A percentile compares a stretch with the other conserved stretches of the same genome.
Conservation (phyloP, 2,113 vertebrate genomes). For the Nothobranchius furzeri region DNA sequence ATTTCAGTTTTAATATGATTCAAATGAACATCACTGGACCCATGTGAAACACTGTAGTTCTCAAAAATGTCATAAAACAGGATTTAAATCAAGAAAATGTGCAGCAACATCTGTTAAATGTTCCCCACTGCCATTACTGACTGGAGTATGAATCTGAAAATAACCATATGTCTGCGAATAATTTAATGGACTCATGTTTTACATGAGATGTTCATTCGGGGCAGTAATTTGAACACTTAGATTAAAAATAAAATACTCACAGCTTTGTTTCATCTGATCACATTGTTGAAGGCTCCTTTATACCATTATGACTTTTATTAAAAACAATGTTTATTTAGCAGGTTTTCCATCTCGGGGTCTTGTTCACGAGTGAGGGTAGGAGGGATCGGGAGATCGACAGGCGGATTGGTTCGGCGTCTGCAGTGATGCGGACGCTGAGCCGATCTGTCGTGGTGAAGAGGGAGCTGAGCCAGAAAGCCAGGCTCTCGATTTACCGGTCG, state of each 20-base stretch:
- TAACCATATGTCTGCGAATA: neutral
- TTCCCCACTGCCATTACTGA: conserved; percentile 52
- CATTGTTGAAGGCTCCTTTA: conserved; percentile 26
- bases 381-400: too few species aligned
- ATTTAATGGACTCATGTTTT: neutral
- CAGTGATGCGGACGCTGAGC: too few species aligned
- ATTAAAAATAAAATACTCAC: conserved; percentile 26
- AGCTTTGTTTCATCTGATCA: conserved; percentile 7
- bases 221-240: conserved; percentile 21
- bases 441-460: too few species aligned
- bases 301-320: conserved; percentile 15
- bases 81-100: conserved; percentile 23
- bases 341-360: conserved; percentile 6
- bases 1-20: conserved; percentile 60
- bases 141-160: conserved; percentile 41
- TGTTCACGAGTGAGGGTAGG: too few species aligned
- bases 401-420: too few species aligned
- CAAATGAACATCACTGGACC: conserved; percentile 36
- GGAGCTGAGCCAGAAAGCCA: too few species aligned
- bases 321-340: conserved; percentile 23
- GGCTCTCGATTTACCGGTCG: too few species aligned
- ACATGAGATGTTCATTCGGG: conserved; percentile 10
- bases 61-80: conserved; percentile 19
- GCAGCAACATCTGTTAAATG: conserved; percentile 50
- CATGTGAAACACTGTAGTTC: conserved; percentile 28